Conservation (phyloP, 92 coral and sea anemone genomes). For the Blastomussa wellsi region DNA sequence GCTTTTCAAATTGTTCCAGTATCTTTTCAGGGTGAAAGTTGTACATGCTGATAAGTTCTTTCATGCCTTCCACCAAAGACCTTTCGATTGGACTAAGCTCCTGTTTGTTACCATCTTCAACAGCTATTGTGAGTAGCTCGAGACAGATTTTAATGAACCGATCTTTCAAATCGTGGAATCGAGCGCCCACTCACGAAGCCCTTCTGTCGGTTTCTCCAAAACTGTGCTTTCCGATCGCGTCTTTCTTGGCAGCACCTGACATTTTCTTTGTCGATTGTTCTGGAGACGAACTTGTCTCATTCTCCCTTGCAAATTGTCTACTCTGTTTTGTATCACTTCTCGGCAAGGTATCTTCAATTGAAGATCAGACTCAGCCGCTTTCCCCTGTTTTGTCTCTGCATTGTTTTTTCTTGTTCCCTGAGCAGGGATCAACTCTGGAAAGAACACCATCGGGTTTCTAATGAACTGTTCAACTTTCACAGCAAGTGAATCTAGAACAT, state of each 20-base stretch:
- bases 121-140: not conserved
- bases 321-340: not conserved
- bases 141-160: not conserved
- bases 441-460: not conserved
- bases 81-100: conserved; percentile 4
- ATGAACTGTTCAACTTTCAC: conserved; percentile 53
- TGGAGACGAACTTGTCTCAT: not conserved
- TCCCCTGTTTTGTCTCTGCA: not conserved
- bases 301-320: not conserved
- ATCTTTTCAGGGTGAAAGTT: not conserved
- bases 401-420: not conserved
- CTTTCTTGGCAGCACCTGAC: not conserved
- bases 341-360: not conserved
- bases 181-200: conserved; percentile 38
- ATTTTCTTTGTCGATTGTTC: not conserved
- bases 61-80: conserved; percentile 17
- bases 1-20: not conserved
- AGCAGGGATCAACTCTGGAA: not conserved
- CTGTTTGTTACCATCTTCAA: conserved; percentile 1
- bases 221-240: not conserved
- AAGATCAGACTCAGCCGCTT: not conserved
- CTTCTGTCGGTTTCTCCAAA: conserved; percentile 32
- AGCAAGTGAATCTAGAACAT: conserved; percentile 34
- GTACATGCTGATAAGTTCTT: conserved; percentile 4
- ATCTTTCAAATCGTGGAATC: conserved; percentile 17